Evolutionary conservation across 2,113 vertebrate species (phyloP), one percentile per base, ranked within the genome.

Genomic region (Charadrius vociferus): DNA sequence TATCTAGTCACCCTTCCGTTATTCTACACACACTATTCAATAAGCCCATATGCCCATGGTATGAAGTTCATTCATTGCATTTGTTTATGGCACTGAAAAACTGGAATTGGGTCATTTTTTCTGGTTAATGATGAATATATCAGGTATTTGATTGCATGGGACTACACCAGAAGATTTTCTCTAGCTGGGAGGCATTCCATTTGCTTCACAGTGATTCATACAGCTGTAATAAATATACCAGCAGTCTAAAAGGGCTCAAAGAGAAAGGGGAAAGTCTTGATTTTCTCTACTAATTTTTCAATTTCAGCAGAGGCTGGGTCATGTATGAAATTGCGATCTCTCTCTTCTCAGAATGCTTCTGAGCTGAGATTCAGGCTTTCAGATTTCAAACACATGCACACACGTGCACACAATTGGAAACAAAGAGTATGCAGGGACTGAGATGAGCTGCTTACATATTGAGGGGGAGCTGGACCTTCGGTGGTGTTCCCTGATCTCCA

Each of bases 391-490:
- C 24, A 77, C 67, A 79, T 2, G 10, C 24, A 22, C 26, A 13
- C 22, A 62, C 0, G 0, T 1, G 1, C 66, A 72, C 58, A 88
- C 0, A 2, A 24, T 0, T 58, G 56, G 58, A 87, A 74, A 65
- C 49, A 88, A 90, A 75, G 70, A 66, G 55, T 45, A 59, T 1
- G 3, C 34, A 71, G 82, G 56, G 80, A 87, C 79, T 71, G 63
- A 86, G 72, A 86, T 52, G 91, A 96, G 93, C 83, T 93, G 98
- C 99, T 99, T 98, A 99, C 99, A 99, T 99, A 97, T 99, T 99
- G 97, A 99, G 99, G 62, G 99, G 99, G 70, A 99, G 98, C 98
- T 99, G 99, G 97, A 99, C 98, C 97, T 99, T 99, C 95, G 99
- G 97, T 56, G 96, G 88, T 53, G 98, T 98, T 97, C 99, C 97